Conservation (phyloP, 35 echinoderm and acorn worm genomes). For the Patiria miniata region DNA sequence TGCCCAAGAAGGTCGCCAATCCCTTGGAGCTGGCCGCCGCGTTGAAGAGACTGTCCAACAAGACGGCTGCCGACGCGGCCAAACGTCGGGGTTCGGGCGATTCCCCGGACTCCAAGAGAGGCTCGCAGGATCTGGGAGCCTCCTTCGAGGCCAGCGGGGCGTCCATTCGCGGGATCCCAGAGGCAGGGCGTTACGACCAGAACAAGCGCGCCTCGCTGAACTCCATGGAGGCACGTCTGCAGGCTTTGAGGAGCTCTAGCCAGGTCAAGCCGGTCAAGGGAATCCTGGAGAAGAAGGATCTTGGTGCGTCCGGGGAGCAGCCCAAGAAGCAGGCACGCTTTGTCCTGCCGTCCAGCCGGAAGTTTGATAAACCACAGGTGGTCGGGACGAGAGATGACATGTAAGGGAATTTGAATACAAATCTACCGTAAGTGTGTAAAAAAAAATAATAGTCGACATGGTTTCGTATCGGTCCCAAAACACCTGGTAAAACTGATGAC, state of each 20-base stretch:
- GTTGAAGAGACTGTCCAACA: conserved; percentile 64
- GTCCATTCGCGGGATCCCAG: conserved; percentile 40
- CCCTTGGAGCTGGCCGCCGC: conserved; percentile 80
- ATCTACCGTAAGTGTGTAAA: conserved; percentile 14
- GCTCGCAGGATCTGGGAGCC: background rate
- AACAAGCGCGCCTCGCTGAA: conserved; percentile 66
- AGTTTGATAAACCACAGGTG: conserved; percentile 67
- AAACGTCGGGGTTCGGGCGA: background rate
- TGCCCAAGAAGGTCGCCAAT: conserved; percentile 50
- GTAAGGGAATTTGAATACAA: conserved; percentile 1
- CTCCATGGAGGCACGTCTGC: conserved; percentile 67
- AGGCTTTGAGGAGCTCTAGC: conserved; percentile 55
- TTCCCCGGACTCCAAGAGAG: conserved; percentile 11
- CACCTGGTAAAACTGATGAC: too few relatives aligned
- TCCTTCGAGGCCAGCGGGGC: background rate
- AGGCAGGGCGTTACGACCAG: conserved; percentile 44
- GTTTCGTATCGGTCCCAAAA: too few relatives aligned
- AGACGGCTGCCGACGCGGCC: conserved; percentile 21
- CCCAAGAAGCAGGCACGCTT: conserved; percentile 73
- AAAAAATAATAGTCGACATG: too few relatives aligned
- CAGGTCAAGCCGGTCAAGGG: conserved; percentile 29
- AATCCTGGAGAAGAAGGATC: conserved; percentile 43
- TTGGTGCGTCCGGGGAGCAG: conserved; percentile 32
- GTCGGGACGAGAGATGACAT: conserved; percentile 6
- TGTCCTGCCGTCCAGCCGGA: conserved; percentile 86